Evolutionary conservation across 2,113 vertebrate genomes (phyloP).

Genomic region (Orcinus orca): DNA sequence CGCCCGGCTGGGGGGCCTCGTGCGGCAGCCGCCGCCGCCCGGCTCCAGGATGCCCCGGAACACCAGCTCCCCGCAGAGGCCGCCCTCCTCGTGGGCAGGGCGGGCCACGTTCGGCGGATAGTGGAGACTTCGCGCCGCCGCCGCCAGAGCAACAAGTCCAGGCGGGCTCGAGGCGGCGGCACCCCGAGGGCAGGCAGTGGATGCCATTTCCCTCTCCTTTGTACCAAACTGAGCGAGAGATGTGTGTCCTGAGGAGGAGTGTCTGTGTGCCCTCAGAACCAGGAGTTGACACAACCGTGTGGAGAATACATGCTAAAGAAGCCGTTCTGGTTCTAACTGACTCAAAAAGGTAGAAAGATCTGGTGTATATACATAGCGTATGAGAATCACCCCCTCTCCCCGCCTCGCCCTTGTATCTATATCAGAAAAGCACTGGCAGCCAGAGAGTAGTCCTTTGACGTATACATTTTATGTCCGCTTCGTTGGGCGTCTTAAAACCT

Average conservation of each 20-base stretch:
- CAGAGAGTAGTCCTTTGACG: not conserved
- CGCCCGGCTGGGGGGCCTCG: rapidly evolving
- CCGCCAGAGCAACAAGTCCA: not conserved
- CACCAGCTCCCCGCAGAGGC: not conserved
- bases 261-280: not conserved
- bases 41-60: not conserved
- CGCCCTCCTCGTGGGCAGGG: not conserved
- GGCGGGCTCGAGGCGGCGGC: not conserved
- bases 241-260: not conserved
- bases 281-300: not conserved
- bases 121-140: not conserved
- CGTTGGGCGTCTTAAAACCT: not conserved
- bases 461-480: not conserved
- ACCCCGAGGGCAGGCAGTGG: not conserved
- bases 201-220: not conserved
- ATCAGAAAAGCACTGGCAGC: not conserved
- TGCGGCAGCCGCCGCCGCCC: rapidly evolving
- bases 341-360: not conserved
- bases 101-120: rapidly evolving
- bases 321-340: not conserved
- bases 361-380: not conserved
- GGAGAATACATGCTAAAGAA: not conserved
- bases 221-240: not conserved
- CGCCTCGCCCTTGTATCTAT: not conserved
- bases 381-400: not conserved